Conservation (phyloP, 2,113 vertebrate genomes). For the Nannospalax galili region DNA sequence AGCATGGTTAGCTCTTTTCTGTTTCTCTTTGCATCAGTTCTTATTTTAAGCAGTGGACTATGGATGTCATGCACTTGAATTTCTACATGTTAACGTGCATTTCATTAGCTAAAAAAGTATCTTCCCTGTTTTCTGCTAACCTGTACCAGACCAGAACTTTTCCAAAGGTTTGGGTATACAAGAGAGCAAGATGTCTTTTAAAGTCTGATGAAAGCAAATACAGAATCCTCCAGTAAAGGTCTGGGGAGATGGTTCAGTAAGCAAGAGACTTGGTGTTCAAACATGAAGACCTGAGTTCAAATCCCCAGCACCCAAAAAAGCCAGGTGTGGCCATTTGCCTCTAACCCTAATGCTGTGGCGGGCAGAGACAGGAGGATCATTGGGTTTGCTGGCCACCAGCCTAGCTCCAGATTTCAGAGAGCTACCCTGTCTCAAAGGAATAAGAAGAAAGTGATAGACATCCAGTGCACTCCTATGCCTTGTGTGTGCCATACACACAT, state of each 20-base stretch:
- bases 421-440: not conserved
- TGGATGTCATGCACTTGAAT: not conserved
- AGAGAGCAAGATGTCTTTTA: conserved; percentile 32
- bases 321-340: not conserved
- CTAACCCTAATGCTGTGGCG: not conserved
- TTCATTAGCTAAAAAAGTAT: conserved; percentile 2
- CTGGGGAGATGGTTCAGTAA: not conserved
- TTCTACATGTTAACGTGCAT: conserved; percentile 9
- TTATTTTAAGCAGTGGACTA: conserved; percentile 13
- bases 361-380: not conserved
- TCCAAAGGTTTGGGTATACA: not conserved
- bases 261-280: not conserved
- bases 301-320: not conserved
- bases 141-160: not conserved
- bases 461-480: not conserved
- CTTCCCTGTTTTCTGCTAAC: conserved; percentile 4
- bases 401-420: not conserved
- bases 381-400: not conserved
- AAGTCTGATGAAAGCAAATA: not conserved
- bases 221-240: not conserved
- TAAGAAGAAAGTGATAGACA: not conserved
- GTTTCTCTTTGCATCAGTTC: not conserved
- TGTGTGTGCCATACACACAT: not conserved
- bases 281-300: not conserved
- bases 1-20: not conserved